Conservation (phyloP, 2,113 vertebrate species). For the Ellobius talpinus region DNA sequence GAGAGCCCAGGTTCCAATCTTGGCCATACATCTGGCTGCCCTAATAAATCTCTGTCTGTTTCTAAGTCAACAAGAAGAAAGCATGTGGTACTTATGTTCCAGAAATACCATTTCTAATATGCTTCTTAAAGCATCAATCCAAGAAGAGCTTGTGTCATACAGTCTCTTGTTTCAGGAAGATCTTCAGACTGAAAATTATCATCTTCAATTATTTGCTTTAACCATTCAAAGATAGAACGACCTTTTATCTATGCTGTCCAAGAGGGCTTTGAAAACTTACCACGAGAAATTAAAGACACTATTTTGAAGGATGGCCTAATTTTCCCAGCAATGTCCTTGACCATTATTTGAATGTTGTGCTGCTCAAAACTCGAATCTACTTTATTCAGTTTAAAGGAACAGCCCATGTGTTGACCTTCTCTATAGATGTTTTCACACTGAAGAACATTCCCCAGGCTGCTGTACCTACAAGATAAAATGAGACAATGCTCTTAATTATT, state of each 20-base stretch:
- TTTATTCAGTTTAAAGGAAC: conserved; percentile 76
- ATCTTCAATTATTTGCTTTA: conserved; percentile 6
- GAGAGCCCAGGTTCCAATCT: background rate
- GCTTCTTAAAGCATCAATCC: conserved; percentile 21
- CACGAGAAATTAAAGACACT: conserved; percentile 69
- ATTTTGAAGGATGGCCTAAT: conserved; percentile 77
- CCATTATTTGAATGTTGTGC: conserved; percentile 78
- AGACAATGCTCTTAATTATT: conserved; percentile 56
- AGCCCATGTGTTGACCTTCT: conserved; percentile 67
- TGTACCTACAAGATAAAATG: conserved; percentile 76
- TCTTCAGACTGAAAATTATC: background rate
- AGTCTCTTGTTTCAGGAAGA: conserved; percentile 16
- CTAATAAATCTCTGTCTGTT: background rate
- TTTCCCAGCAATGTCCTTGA: conserved; percentile 78
- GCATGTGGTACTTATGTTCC: background rate
- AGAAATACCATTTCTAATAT: conserved; percentile 47
- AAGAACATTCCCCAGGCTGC: conserved; percentile 67
- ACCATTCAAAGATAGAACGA: background rate
- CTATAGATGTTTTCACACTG: conserved; percentile 73
- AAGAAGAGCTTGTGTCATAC: background rate
- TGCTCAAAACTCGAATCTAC: conserved; percentile 57
- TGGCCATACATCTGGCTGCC: conserved; percentile 23
- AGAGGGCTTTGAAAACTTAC: conserved; percentile 71
- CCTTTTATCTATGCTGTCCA: background rate
- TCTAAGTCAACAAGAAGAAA: conserved; percentile 32